These are phyloP conservation scores for Notoglanidium macrostoma DNA, from an alignment of 2,797 vertebrate genomes.

Conservation along the genomic window DNA sequence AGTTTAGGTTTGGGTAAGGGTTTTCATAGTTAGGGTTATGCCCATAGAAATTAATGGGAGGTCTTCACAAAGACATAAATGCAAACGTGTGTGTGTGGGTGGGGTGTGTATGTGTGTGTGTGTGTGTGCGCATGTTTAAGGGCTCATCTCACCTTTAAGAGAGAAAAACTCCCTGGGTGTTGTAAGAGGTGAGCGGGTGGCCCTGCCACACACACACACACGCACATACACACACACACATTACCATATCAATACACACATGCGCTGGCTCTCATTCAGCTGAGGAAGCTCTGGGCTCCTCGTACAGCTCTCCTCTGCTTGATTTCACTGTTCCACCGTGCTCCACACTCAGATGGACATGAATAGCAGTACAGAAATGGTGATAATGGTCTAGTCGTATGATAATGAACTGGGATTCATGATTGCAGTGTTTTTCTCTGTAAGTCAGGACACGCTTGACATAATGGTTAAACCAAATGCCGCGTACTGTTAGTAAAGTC, in stretches of 20 bases:
- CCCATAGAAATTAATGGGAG: too few relatives aligned
- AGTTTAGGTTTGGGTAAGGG: too few relatives aligned
- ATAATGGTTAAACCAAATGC: not conserved
- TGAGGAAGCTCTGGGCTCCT: constrained; percentile 32
- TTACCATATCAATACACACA: constrained; percentile 36
- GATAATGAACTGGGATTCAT: constrained; percentile 4
- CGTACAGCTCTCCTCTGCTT: not conserved
- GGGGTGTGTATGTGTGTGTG: not conserved
- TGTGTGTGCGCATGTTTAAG: not conserved
- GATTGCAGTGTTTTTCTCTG: not conserved
- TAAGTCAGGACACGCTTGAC: not conserved
- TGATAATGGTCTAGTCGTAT: not conserved
- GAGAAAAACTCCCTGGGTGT: constrained; percentile 5
- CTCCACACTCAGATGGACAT: constrained; percentile 4
- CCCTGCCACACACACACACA: not conserved
- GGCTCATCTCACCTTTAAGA: not conserved
- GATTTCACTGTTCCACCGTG: not conserved
- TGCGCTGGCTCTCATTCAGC: constrained; percentile 38
- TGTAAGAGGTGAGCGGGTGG: not conserved
- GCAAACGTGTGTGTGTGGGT: not conserved
- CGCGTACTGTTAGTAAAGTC: not conserved
- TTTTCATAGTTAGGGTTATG: too few relatives aligned
- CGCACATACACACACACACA: constrained; percentile 41
- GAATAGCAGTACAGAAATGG: not conserved
- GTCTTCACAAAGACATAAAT: not conserved